Evolutionary conservation across 1,140 invertebrate species (phyloP).

Genomic region (Cydia strobilella): DNA sequence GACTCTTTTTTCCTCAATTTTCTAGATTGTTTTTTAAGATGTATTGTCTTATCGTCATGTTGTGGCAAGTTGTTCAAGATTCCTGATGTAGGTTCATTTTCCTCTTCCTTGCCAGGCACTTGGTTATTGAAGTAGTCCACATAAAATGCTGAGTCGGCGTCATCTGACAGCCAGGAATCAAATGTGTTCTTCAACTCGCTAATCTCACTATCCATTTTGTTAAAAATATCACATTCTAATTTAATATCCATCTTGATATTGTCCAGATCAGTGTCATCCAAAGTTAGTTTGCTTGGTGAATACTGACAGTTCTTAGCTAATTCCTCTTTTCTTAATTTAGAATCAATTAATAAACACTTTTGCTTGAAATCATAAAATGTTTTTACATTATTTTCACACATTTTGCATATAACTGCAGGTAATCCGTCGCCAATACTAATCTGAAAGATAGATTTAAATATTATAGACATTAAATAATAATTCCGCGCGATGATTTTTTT

Average conservation of each 20-base stretch:
- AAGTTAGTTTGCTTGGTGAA: not conserved
- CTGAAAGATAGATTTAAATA: constrained; percentile 35
- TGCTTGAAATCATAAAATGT: constrained; percentile 58
- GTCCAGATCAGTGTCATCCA: constrained; percentile 18
- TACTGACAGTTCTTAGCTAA: constrained; percentile 26
- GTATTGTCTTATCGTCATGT: constrained; percentile 17
- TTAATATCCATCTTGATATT: constrained; percentile 22
- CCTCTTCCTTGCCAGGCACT: constrained; percentile 14
- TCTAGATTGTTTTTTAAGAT: not conserved
- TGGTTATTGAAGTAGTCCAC: constrained; percentile 27
- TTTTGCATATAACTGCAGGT: constrained; percentile 54
- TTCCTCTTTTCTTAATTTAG: constrained; percentile 38
- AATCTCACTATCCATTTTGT: constrained; percentile 29
- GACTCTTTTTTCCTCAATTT: not conserved
- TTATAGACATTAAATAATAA: not conserved
- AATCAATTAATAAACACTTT: constrained; percentile 52
- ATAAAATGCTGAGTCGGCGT: not conserved
- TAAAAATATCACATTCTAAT: constrained; percentile 31
- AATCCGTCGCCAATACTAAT: constrained; percentile 50
- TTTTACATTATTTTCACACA: constrained; percentile 52
- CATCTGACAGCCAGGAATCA: constrained; percentile 23
- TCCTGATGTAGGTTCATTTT: not conserved
- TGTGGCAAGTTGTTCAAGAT: not conserved
- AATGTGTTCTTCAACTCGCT: constrained; percentile 33
- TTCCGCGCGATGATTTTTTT: not conserved